Conservation (phyloP, 2,113 vertebrate genomes). For the Gallinago paraguaiae region DNA sequence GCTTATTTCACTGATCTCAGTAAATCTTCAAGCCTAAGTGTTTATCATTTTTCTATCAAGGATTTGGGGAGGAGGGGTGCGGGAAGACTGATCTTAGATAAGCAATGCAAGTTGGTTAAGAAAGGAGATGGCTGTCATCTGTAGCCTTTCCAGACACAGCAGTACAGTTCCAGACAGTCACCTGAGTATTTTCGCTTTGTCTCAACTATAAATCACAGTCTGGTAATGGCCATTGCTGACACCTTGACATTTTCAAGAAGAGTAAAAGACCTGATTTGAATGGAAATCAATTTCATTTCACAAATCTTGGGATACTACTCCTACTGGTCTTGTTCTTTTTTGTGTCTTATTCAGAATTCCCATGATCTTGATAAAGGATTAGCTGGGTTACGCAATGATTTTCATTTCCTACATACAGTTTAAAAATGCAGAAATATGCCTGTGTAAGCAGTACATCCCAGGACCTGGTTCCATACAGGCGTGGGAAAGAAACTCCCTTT, state of each 20-base stretch:
- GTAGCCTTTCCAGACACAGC: conserved; percentile 80
- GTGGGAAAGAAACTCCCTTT: background rate
- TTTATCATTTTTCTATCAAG: conserved; percentile 63
- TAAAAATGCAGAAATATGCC: background rate
- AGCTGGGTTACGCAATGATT: background rate
- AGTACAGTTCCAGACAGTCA: conserved; percentile 85
- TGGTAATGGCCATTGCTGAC: conserved; percentile 73
- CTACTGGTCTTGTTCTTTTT: background rate
- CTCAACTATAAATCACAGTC: conserved; percentile 76
- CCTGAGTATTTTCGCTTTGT: conserved; percentile 80
- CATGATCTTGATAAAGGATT: conserved; percentile 22
- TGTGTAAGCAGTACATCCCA: background rate
- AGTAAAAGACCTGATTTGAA: conserved; percentile 78
- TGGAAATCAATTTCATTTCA: conserved; percentile 80
- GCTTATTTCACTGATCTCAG: conserved; percentile 47
- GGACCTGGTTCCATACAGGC: background rate
- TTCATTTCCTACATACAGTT: background rate
- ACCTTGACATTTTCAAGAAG: conserved; percentile 79
- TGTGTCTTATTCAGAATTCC: conserved; percentile 37
- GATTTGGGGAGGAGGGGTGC: background rate
- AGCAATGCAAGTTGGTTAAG: conserved; percentile 53
- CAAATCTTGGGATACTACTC: conserved; percentile 55
- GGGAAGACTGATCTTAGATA: conserved; percentile 39
- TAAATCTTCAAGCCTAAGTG: conserved; percentile 48
- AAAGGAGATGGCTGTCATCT: conserved; percentile 63